These are phyloP conservation scores for Entelurus aequoreus DNA, from an alignment of 2,113 vertebrate genomes.

Conservation along the genomic window DNA sequence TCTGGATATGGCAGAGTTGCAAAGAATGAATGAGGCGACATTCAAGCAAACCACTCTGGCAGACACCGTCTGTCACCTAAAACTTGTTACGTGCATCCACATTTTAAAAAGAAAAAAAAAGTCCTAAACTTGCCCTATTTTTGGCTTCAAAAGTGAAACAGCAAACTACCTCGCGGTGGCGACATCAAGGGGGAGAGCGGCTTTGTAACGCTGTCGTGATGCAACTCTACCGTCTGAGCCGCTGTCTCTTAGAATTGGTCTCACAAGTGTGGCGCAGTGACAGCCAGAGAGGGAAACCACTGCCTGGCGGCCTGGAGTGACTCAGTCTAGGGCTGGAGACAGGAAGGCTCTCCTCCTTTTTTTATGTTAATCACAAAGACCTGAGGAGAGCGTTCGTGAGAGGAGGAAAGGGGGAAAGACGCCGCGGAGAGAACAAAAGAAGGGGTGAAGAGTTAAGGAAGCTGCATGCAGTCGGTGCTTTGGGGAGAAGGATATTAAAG, in stretches of 20 bases:
- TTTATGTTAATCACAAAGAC: constrained; percentile 54
- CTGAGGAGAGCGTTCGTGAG: constrained; percentile 29
- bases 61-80: too few relatives aligned
- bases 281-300: constrained; percentile 33
- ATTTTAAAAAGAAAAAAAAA: constrained; percentile 11
- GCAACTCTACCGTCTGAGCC: constrained; percentile 17
- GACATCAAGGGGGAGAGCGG: constrained; percentile 1
- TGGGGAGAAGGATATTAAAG: constrained; percentile 59
- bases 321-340: constrained; percentile 41
- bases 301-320: constrained; percentile 41
- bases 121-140: constrained; percentile 46
- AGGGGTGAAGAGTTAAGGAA: constrained; percentile 54
- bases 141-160: constrained; percentile 6
- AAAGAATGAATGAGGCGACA: background rate
- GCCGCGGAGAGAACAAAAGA: constrained; percentile 45
- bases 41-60: constrained; percentile 5
- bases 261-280: constrained; percentile 50
- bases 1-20: constrained; percentile 17
- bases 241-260: constrained; percentile 46
- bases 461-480: constrained; percentile 41
- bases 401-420: constrained; percentile 23
- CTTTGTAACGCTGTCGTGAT: constrained; percentile 25
- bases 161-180: constrained; percentile 21
- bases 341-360: constrained; percentile 38
- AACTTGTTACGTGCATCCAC: too few relatives aligned